Conservation (phyloP, 1,140 invertebrate genomes). For the Wiebesia pumilae region DNA sequence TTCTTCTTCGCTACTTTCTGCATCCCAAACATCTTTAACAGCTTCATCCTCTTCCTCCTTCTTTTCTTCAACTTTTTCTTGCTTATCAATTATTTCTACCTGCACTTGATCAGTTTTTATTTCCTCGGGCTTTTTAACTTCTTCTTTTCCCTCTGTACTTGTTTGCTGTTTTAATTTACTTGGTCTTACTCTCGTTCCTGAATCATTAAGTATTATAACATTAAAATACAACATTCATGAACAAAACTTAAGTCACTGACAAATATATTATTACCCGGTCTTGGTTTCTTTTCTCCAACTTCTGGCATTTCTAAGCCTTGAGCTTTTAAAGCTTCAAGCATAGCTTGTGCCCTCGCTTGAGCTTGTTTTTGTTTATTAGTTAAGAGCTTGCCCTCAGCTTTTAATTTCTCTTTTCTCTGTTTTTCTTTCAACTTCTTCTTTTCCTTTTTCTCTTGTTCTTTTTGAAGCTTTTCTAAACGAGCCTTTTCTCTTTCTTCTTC, state of each 20-base stretch:
- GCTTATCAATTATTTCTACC: slow-evolving; percentile 77
- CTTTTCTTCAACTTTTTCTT: slow-evolving; percentile 71
- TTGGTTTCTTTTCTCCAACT: slow-evolving; percentile 82
- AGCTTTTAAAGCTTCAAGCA: slow-evolving; percentile 90
- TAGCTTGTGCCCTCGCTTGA: slow-evolving; percentile 88
- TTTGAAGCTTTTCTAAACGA: slow-evolving; percentile 83
- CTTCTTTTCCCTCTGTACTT: slow-evolving; percentile 71
- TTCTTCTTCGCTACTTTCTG: slow-evolving; percentile 82
- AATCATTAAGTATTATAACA: slow-evolving; percentile 33
- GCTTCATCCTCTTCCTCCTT: slow-evolving; percentile 79
- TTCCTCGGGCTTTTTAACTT: slow-evolving; percentile 73
- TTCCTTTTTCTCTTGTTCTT: slow-evolving; percentile 92
- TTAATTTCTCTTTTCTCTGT: slow-evolving; percentile 92
- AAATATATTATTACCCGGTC: slow-evolving; percentile 73
- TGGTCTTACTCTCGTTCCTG: slow-evolving; percentile 82
- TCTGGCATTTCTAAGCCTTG: slow-evolving; percentile 84
- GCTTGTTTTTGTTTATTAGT: slow-evolving; percentile 95
- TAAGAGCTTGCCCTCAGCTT: slow-evolving; percentile 95
- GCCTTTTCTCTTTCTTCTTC: slow-evolving; percentile 85
- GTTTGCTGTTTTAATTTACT: slow-evolving; percentile 78
- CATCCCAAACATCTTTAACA: slow-evolving; percentile 90
- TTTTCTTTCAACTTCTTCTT: slow-evolving; percentile 96
- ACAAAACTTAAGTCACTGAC: neutral
- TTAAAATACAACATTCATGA: neutral
- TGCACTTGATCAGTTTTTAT: slow-evolving; percentile 75